Evolutionary conservation across 2,797 vertebrate genomes (phyloP).

Genomic region (Pristis pectinata): DNA sequence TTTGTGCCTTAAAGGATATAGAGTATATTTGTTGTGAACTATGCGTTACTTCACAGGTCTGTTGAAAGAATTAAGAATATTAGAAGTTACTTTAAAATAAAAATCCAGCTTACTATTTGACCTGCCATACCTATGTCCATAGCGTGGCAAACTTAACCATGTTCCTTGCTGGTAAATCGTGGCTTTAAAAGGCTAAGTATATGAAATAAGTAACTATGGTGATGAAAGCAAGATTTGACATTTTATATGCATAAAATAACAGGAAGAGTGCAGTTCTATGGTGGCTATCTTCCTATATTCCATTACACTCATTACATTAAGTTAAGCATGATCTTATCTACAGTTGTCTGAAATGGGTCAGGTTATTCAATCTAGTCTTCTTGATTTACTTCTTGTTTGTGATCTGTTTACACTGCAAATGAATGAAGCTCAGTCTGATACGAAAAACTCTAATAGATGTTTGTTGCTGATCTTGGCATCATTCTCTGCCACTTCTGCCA

Average conservation of each 20-base stretch:
- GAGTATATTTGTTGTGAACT: too few species aligned
- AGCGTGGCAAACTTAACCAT: too few species aligned
- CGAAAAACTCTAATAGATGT: background rate
- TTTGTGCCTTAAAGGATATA: too few species aligned
- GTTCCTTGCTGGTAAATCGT: too few species aligned
- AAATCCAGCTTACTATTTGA: too few species aligned
- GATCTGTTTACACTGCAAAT: background rate
- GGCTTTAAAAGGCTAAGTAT: background rate
- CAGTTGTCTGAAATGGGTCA: background rate
- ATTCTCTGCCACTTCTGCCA: too few species aligned
- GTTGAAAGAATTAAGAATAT: too few species aligned
- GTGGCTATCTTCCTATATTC: background rate
- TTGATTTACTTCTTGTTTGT: background rate
- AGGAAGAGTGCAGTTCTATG: background rate
- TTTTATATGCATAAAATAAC: background rate
- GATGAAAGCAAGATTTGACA: too few species aligned
- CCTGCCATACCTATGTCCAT: too few species aligned
- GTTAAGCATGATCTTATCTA: background rate
- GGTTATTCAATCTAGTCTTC: background rate
- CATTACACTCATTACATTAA: background rate
- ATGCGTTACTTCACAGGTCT: too few species aligned
- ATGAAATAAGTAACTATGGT: too few species aligned
- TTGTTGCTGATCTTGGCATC: background rate
- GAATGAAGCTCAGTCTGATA: background rate
- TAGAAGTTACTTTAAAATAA: too few species aligned